These are phyloP conservation scores for Ophraella communa DNA, from an alignment of 2,888 invertebrate genomes.

Conservation along the genomic window DNA sequence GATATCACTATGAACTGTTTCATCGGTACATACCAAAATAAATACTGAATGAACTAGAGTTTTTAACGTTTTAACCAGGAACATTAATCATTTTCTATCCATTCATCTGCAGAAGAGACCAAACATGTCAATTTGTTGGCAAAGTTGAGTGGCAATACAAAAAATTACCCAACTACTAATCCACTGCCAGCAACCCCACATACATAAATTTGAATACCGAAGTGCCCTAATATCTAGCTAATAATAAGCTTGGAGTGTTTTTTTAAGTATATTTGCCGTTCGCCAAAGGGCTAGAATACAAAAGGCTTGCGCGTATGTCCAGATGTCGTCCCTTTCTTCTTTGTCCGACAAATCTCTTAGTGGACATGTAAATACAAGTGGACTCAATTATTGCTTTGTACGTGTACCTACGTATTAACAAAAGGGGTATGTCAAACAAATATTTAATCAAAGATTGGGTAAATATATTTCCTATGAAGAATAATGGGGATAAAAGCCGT, in stretches of 20 bases:
- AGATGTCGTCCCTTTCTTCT: slow-evolving; percentile 46
- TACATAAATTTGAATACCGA: slow-evolving; percentile 14
- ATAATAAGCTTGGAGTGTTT: slow-evolving; percentile 36
- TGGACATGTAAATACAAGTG: slow-evolving; percentile 47
- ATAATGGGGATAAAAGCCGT: slow-evolving; percentile 2
- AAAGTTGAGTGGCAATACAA: not conserved
- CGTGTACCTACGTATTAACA: slow-evolving; percentile 14
- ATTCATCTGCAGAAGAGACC: too few species aligned
- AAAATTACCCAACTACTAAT: not conserved
- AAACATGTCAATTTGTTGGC: not conserved
- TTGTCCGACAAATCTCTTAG: slow-evolving; percentile 42
- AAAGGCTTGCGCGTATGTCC: slow-evolving; percentile 40
- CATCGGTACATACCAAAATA: too few species aligned
- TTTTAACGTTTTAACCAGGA: too few species aligned
- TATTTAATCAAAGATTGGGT: slow-evolving; percentile 25
- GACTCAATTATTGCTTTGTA: slow-evolving; percentile 39
- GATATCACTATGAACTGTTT: too few species aligned
- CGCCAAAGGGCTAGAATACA: slow-evolving; percentile 41
- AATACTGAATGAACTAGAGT: too few species aligned
- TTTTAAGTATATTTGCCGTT: slow-evolving; percentile 42
- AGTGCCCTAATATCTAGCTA: slow-evolving; percentile 40
- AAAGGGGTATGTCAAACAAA: slow-evolving; percentile 35
- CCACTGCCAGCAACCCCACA: not conserved
- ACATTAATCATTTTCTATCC: too few species aligned
- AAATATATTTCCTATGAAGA: slow-evolving; percentile 26